These are phyloP conservation scores for Ricordea florida DNA, from an alignment of 92 coral and sea anemone species.

Conservation along the genomic window DNA sequence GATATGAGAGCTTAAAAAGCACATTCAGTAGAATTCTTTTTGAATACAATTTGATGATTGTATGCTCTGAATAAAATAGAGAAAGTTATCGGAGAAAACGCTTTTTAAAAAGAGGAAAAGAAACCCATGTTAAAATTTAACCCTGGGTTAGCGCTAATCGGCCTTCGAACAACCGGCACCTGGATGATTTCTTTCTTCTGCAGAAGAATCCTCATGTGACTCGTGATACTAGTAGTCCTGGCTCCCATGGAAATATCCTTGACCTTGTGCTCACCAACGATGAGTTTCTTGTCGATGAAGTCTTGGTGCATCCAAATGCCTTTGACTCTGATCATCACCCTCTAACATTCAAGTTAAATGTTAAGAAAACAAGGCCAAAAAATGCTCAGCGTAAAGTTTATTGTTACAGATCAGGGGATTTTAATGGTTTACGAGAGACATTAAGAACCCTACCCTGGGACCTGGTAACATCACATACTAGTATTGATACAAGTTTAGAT, in stretches of 20 bases:
- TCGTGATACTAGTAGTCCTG: conserved; percentile 21
- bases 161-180: no score
- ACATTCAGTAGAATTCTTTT: no score
- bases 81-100: no score
- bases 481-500: not conserved
- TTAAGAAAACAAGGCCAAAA: no score
- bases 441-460: conserved; percentile 14
- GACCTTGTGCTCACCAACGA: conserved; percentile 4
- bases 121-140: no score
- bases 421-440: conserved; percentile 17
- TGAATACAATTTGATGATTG: no score
- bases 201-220: conserved; percentile 20
- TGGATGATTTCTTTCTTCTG: conserved; percentile 39
- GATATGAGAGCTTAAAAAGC: no score
- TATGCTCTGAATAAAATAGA: no score
- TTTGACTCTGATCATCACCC: no score
- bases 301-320: not conserved
- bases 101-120: no score
- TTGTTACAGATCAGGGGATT: conserved; percentile 39
- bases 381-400: conserved; percentile 48
- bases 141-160: no score
- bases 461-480: not conserved
- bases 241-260: not conserved
- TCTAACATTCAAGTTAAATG: no score
- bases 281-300: not conserved